These are phyloP conservation scores for Syrrhaptes paradoxus DNA, from an alignment of 2,113 vertebrate species.

Conservation along the genomic window DNA sequence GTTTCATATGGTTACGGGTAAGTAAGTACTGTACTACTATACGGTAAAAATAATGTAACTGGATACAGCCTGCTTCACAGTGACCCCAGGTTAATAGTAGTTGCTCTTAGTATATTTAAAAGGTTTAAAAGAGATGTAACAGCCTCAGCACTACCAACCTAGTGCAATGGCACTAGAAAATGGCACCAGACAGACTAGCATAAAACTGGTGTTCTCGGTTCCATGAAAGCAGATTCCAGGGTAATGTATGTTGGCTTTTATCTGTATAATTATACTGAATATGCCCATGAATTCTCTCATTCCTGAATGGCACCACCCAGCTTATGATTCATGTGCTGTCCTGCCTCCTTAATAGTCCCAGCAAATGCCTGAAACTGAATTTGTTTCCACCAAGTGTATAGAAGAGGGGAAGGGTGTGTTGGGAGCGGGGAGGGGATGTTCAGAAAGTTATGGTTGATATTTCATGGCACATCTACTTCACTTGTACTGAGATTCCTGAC, in stretches of 20 bases:
- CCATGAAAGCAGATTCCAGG: slow-evolving; percentile 22
- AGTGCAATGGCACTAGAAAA: background rate
- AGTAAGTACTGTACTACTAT: slow-evolving; percentile 71
- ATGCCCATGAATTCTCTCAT: slow-evolving; percentile 58
- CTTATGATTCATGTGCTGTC: background rate
- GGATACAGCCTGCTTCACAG: slow-evolving; percentile 61
- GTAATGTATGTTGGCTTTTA: slow-evolving; percentile 31
- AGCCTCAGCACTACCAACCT: slow-evolving; percentile 49
- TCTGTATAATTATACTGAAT: slow-evolving; percentile 49
- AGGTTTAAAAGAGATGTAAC: slow-evolving; percentile 71
- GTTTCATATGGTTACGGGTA: slow-evolving; percentile 70
- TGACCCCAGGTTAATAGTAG: slow-evolving; percentile 68
- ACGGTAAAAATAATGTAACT: slow-evolving; percentile 74
- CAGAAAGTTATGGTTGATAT: background rate
- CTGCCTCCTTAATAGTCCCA: background rate
- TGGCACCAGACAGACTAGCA: background rate
- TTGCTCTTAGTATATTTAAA: slow-evolving; percentile 70
- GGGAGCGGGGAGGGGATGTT: background rate
- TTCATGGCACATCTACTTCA: background rate
- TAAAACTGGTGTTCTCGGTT: background rate
- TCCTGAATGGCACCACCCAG: slow-evolving; percentile 65
- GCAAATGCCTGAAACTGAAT: background rate
- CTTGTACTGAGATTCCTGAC: background rate
- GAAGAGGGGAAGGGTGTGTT: background rate
- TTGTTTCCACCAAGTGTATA: background rate